A percentile compares a stretch with the other conserved stretches of the same genome.
These are phyloP conservation scores for Stenopsyche tienmushanensis DNA, from an alignment of 1,140 invertebrate species.

Conservation along the genomic window DNA sequence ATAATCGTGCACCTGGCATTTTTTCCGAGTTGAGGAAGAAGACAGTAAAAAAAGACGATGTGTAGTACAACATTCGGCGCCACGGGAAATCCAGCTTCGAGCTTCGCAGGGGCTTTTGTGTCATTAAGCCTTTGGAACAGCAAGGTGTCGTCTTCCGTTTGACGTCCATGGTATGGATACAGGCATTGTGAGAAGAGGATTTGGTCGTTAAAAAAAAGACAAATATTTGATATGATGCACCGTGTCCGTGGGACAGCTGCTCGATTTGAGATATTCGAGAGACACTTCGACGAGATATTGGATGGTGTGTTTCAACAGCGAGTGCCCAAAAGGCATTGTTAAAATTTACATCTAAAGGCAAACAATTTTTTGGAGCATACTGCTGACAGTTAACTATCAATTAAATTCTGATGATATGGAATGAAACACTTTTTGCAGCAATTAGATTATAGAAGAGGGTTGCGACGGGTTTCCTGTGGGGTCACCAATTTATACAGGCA, in stretches of 20 bases:
- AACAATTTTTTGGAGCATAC: no score
- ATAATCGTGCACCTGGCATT: slow-evolving; percentile 3
- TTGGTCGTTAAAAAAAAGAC: background rate
- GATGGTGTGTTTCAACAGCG: no score
- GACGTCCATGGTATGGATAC: background rate
- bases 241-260: background rate
- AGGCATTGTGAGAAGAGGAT: background rate
- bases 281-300: no score
- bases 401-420: no score
- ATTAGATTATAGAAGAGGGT: no score
- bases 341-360: no score
- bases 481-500: no score
- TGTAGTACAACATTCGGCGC: background rate
- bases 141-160: slow-evolving; percentile 10
- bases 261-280: background rate
- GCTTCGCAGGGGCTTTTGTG: slow-evolving; percentile 2
- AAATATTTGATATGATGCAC: slow-evolving; percentile 1
- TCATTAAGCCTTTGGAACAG: slow-evolving; percentile 5
- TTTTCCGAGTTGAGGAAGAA: slow-evolving; percentile 1
- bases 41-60: background rate
- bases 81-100: background rate
- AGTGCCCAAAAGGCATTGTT: no score
- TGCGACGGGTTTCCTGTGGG: no score
- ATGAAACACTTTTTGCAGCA: no score
- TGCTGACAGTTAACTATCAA: no score